Evolutionary conservation across 2,113 vertebrate genomes (phyloP), one percentile per base, ranked within the genome.

Genomic region (Indri indri): DNA sequence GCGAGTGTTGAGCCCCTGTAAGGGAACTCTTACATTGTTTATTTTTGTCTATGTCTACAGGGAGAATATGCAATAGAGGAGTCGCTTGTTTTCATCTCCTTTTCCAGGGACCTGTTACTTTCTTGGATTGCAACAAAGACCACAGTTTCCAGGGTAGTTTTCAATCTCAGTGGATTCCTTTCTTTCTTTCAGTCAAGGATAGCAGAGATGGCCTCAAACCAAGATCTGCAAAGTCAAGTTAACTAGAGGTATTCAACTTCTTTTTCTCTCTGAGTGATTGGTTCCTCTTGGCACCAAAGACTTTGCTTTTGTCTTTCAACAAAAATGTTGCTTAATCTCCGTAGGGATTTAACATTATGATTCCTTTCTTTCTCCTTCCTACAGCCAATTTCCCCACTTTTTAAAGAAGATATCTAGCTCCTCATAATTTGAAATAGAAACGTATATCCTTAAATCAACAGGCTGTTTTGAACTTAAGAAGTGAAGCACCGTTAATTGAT

Each of bases 241-340:
- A 93, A 74, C 83, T 34, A 81, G 90, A 70, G 2, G 37, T 96
- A 47, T 94, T 96, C 45, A 95, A 45, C 86, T 97, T 94, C 54
- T 95, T 98, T 98, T 98, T 93, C 59, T 97, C 96, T 97, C 85
- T 96, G n/a, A 94, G 87, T 92, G 81, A 97, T 93, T 83, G 8
- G 95, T 97, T 98, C 83, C 40, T 97, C 90, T 97, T 63, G 11
- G 16, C 88, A 97, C 30, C 40, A 90, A 82, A 82, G 76, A n/a
- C 77, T 96, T 97, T 90, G 47, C 65, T 96, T 98, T 98, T 96
- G 50, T 84, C 37, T 85, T 96, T 97, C 79, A 97, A 71, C 50
- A 87, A 91, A 94, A 98, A 97, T 73, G 40, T 34, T 80, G 71
- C 79, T 95, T 97, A 82, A 94, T 97, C 96, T 96, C 88, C 92